Conservation (phyloP, 1,140 invertebrate species). For the Lanistes nyassanus region DNA sequence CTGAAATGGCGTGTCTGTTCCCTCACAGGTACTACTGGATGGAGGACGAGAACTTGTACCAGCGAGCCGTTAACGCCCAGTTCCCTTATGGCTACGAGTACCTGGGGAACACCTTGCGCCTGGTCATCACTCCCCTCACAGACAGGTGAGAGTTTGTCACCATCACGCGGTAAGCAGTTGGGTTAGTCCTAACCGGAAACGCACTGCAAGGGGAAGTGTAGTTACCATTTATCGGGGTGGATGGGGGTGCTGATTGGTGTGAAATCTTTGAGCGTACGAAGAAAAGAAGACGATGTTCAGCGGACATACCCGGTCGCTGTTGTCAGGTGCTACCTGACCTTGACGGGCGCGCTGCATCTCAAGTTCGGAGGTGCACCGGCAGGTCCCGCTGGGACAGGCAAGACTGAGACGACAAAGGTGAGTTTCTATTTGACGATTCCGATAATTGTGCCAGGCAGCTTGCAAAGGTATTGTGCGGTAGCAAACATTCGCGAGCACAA, state of each 20-base stretch:
- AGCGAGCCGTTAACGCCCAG: constrained; percentile 67
- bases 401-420: constrained; percentile 68
- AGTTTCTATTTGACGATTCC: too few species aligned
- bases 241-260: too few species aligned
- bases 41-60: constrained; percentile 63
- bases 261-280: too few species aligned
- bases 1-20: too few species aligned
- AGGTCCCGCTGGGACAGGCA: constrained; percentile 69
- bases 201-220: too few species aligned
- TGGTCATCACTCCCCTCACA: constrained; percentile 68
- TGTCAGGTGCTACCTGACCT: constrained; percentile 66
- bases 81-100: constrained; percentile 69
- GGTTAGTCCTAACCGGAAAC: too few species aligned
- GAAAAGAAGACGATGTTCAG: too few species aligned
- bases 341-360: constrained; percentile 67
- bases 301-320: too few species aligned
- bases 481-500: too few species aligned
- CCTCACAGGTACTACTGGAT: constrained; percentile 62
- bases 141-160: constrained; percentile 64
- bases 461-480: too few species aligned
- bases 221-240: too few species aligned
- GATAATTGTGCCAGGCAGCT: not conserved
- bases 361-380: constrained; percentile 69
- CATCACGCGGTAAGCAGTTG: too few species aligned
- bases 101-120: constrained; percentile 65